Evolutionary conservation across 2,888 invertebrate genomes (phyloP).

Genomic region (Masnerella sp.): DNA sequence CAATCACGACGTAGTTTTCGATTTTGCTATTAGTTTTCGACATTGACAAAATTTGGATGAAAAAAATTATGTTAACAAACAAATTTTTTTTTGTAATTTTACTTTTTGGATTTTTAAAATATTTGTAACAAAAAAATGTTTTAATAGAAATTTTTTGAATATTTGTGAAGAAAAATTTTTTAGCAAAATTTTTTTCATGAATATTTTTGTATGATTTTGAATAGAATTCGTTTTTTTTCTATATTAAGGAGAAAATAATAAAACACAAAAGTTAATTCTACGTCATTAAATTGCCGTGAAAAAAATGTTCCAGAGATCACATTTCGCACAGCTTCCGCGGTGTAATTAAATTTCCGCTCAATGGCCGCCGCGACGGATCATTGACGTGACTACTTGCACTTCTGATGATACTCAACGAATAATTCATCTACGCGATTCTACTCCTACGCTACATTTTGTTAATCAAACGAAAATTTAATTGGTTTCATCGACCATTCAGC

Average conservation of each 20-base stretch:
- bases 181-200: too few species aligned
- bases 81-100: too few species aligned
- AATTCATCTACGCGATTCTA: conserved; percentile 10
- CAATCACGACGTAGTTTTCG: too few species aligned
- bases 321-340: conserved; percentile 16
- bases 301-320: conserved; percentile 18
- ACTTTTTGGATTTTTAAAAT: too few species aligned
- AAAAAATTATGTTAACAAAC: too few species aligned
- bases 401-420: conserved; percentile 18
- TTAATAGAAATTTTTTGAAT: too few species aligned
- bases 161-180: too few species aligned
- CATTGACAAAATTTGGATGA: too few species aligned
- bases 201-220: too few species aligned
- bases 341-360: conserved; percentile 30
- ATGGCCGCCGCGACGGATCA: conserved; percentile 25
- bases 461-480: conserved; percentile 1
- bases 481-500: not conserved
- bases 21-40: too few species aligned
- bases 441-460: not conserved
- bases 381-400: conserved; percentile 10
- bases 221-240: not conserved
- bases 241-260: conserved; percentile 5
- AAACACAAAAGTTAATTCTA: conserved; percentile 19
- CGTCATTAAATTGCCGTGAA: conserved; percentile 19
- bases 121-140: too few species aligned